Percentiles rank a stretch among this genome's conserved stretches.
Conservation (phyloP, 2,797 vertebrate species). For the Melanotaenia nigrans region DNA sequence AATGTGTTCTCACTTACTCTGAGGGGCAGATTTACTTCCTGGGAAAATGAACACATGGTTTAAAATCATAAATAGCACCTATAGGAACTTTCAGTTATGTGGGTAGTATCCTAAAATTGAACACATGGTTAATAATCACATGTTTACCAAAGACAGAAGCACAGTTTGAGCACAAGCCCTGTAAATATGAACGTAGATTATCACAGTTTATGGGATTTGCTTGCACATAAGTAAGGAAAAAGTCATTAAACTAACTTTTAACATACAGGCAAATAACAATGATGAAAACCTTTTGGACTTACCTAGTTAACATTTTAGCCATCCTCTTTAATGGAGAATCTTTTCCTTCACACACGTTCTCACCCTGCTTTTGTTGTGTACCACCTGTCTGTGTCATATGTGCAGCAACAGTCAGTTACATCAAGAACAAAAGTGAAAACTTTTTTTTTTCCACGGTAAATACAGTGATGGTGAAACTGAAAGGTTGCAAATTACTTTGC, state of each 20-base stretch:
- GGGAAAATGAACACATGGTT: background rate
- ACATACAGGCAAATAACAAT: background rate
- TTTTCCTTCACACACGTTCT: background rate
- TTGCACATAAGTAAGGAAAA: background rate
- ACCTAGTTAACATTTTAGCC: background rate
- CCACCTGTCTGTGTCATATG: background rate
- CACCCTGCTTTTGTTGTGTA: background rate
- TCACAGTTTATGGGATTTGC: background rate
- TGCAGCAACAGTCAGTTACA: no score
- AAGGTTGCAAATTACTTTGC: background rate
- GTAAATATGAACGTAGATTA: background rate
- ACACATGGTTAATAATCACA: background rate
- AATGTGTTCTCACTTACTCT: background rate
- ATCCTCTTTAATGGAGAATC: background rate
- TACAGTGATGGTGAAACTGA: background rate
- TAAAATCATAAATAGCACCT: background rate
- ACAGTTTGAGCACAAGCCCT: background rate
- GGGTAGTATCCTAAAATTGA: background rate
- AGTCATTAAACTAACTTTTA: background rate
- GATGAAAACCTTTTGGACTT: background rate
- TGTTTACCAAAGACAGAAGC: background rate
- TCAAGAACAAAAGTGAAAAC: no score
- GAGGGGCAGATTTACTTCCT: background rate
- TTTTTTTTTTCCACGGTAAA: background rate
- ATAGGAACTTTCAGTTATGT: background rate